Evolutionary conservation across 2,113 vertebrate species (phyloP).

Genomic region (Lophotis ruficrista): DNA sequence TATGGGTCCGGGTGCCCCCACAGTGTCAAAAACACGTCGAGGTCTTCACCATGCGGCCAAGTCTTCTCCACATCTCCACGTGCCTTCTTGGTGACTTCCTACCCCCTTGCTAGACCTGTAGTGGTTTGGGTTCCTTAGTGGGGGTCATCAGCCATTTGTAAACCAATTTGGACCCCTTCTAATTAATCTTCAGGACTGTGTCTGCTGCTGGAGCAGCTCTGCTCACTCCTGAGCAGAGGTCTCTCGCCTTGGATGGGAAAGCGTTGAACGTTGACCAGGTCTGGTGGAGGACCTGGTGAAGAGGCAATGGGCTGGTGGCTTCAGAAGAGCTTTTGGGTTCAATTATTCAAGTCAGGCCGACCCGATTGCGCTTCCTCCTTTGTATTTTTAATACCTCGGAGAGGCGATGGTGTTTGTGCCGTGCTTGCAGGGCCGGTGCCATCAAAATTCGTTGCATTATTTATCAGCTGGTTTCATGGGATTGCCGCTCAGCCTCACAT

Average conservation of each 20-base stretch:
- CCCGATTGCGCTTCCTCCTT: neutral
- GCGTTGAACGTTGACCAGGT: accelerated
- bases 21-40: neutral
- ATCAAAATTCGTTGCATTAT: neutral
- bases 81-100: neutral
- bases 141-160: neutral
- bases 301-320: accelerated
- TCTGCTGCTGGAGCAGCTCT: neutral
- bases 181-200: neutral
- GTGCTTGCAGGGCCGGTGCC: neutral
- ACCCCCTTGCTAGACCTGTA: accelerated
- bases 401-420: neutral
- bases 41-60: neutral
- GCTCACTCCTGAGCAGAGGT: neutral
- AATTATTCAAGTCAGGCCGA: neutral
- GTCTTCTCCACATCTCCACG: accelerated
- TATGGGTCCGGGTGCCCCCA: neutral
- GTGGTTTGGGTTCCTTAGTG: neutral
- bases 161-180: neutral
- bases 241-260: neutral
- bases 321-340: neutral
- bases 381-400: neutral
- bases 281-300: neutral
- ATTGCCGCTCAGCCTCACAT: conserved; percentile 10
- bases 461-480: conserved; percentile 26